Base-by-base conservation (phyloP, 2,797 vertebrate genomes). In the Micropoecilia bifurca region DNA sequence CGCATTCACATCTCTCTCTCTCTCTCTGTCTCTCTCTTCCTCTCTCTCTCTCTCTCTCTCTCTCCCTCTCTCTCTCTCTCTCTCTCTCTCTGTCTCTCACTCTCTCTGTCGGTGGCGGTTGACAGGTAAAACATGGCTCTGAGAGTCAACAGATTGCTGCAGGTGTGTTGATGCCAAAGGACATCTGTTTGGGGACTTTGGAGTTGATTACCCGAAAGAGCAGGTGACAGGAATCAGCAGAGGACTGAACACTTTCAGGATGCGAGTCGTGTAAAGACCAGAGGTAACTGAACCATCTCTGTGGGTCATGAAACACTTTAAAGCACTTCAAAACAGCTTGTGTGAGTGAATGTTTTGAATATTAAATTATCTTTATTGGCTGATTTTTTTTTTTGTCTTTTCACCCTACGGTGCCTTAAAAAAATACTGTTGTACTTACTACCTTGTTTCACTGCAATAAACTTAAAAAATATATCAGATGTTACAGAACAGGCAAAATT, bases 81-180 rank as follows among this genome's bases (percentile, higher is more conserved):
- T 6, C 2, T 53, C 22, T 53, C 50, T 53, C 53, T 76, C 36
- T 68, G 36, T 79, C 30, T 18, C 14, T 7, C 57, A 1, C 14
- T 3, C 57, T 6, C 55, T 28, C 20, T 48, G 4, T 74, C 5
- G 28, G 61, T 76, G 39, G 71, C 45, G 4, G 82, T 88, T 78
- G 79, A 85, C 84, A 92, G 88, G 88, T 90, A 89, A 94, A 84
- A 83, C 82, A 85, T 85, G 77, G 36, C 0, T 55, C 77, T 75
- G 76, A 68, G 50, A 82, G 84, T 89, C 86, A 86, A 88, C 90
- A 85, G 88, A 86, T 86, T 85, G 86, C 86, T 85, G 91, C 86
- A 91, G 84, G 90, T 86, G 89, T 75, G 72, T 18, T 48, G 84
- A 69, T 33, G 86, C 6, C 68, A 46, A 71, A 71, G 83, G 80